Base-by-base conservation (phyloP, 2,113 vertebrate species). In the Hemichromis elongatus region DNA sequence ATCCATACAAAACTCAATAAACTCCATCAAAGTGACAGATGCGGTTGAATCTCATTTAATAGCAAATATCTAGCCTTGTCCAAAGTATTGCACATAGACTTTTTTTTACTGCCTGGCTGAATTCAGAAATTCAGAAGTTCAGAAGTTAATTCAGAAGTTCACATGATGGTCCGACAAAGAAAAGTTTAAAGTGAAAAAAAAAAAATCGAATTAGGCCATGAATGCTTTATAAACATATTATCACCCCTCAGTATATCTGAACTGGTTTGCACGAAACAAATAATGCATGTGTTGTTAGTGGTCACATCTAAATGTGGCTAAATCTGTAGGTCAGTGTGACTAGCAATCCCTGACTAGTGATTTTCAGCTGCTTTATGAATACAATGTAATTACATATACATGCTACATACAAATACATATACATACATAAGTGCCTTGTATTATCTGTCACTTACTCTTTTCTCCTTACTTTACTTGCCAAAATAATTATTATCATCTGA, bases 161-260 rank as follows among this genome's bases (percentile, higher is more conserved):
- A 70, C 21, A 70, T 26, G 66, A 45, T 70, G 5, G 13, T 70
- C n/a, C 24, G 5, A 70, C 16, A 42, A 21, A 40, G 19, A 66
- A 37, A 70, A 45, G 63, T 16, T 26, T 45, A n/a, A n/a, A 70
- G 21, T 70, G 63, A 70, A 70, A 70, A 45, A 47, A 45, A 47
- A 18, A 45, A 45, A 45, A 26, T 26, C 1, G 0, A 45, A 45
- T 26, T 24, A 26, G 0, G 21, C 40, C n/a, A 4, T 45, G 40
- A 70, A 66, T 14, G 35, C n/a, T 40, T 66, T 24, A 26, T 70
- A 70, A 45, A 10, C 21, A 70, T 26, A 45, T 16, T 70, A 21
- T 70, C 42, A 24, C 5, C 13, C 21, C 45, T 42, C 37, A 70
- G 63, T 70, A 70, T 45, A 70, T 45, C 63, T 70, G 63, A 42